Conservation (phyloP, 1,140 invertebrate species). For the Trialeurodes vaporariorum region DNA sequence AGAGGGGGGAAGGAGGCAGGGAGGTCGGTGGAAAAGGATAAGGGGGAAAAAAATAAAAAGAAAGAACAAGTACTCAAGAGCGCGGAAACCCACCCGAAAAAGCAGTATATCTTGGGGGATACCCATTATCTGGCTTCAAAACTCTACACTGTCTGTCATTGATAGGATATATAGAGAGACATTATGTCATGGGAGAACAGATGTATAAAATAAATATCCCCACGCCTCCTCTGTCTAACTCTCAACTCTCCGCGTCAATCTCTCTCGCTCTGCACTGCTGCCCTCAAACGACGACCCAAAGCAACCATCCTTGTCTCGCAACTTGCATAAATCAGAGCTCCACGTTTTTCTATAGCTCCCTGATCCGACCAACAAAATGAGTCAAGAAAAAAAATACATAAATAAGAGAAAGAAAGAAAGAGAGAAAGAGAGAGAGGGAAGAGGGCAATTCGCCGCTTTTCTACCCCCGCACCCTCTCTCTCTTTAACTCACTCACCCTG, state of each 20-base stretch:
- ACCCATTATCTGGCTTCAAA: neutral
- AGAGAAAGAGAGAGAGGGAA: too few relatives aligned
- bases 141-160: neutral
- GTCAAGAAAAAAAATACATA: slow-evolving; percentile 1
- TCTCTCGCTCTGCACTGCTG: neutral
- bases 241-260: neutral
- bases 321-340: neutral
- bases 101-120: neutral
- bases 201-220: slow-evolving; percentile 1
- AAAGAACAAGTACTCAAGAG: neutral
- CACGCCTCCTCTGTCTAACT: too few relatives aligned
- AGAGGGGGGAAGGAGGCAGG: neutral
- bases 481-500: too few relatives aligned
- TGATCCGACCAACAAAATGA: neutral
- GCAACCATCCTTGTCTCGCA: neutral
- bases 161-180: neutral
- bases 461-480: too few relatives aligned
- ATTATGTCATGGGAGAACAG: neutral
- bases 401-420: neutral
- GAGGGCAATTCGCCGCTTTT: neutral
- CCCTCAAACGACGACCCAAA: too few relatives aligned
- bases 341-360: neutral
- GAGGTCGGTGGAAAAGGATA: neutral
- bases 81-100: neutral
- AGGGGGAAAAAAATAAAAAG: slow-evolving; percentile 1